Conservation (phyloP, 1,140 invertebrate species). For the Atta texana region DNA sequence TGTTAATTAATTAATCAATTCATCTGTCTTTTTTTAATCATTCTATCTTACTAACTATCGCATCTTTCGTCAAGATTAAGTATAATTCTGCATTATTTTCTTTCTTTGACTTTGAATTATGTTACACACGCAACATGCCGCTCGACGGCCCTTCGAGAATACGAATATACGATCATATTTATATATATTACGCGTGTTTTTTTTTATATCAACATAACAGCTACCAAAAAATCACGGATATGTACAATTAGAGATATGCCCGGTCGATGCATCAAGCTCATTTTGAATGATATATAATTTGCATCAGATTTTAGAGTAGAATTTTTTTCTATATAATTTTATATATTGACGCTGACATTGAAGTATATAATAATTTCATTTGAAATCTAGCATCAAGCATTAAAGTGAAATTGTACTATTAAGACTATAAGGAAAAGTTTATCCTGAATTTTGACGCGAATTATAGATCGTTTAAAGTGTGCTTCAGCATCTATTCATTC, state of each 20-base stretch:
- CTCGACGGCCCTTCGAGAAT: slow-evolving; percentile 45
- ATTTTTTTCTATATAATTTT: slow-evolving; percentile 3
- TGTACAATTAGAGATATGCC: slow-evolving; percentile 74
- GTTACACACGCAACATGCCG: slow-evolving; percentile 56
- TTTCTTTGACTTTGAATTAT: slow-evolving; percentile 51
- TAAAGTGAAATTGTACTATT: not conserved
- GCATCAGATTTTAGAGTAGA: not conserved
- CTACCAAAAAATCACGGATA: slow-evolving; percentile 72
- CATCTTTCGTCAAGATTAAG: slow-evolving; percentile 9
- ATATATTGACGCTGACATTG: not conserved
- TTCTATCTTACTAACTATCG: slow-evolving; percentile 13
- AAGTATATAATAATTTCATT: too few relatives aligned
- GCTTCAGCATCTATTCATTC: slow-evolving; percentile 18
- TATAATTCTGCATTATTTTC: not conserved
- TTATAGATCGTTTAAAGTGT: slow-evolving; percentile 1
- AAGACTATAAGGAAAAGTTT: not conserved
- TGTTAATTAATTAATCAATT: slow-evolving; percentile 55
- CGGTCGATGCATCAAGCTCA: slow-evolving; percentile 27
- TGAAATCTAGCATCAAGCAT: too few relatives aligned
- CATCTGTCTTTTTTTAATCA: slow-evolving; percentile 16
- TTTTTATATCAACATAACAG: slow-evolving; percentile 58
- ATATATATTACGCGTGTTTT: slow-evolving; percentile 56
- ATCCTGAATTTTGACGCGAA: not conserved
- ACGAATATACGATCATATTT: slow-evolving; percentile 38
- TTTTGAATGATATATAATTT: not conserved